Conservation (phyloP, 2,888 invertebrate species). For the Spisula subtruncata region DNA sequence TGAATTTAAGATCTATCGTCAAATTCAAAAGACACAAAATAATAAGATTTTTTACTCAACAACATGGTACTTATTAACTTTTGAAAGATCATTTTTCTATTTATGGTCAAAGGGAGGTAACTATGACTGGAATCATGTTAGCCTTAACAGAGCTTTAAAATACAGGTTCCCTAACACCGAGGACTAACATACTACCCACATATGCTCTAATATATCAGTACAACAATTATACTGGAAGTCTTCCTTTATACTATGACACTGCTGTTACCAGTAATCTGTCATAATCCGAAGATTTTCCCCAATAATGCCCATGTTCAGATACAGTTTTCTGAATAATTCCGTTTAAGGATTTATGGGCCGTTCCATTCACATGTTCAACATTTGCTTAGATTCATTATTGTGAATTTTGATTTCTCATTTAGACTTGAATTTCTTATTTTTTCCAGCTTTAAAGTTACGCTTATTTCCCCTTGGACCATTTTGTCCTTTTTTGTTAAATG, state of each 20-base stretch:
- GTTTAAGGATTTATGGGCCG: not conserved
- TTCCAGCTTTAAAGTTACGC: constrained; percentile 54
- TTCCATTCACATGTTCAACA: not conserved
- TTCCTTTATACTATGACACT: not conserved
- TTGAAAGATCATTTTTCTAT: too few relatives aligned
- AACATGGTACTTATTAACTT: too few relatives aligned
- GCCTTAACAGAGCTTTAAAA: too few relatives aligned
- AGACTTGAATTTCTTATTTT: constrained; percentile 66
- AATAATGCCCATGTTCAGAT: not conserved
- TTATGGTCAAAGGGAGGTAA: too few relatives aligned
- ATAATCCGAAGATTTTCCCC: not conserved
- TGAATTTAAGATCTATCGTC: too few relatives aligned
- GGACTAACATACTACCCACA: too few relatives aligned
- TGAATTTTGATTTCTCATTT: constrained; percentile 4
- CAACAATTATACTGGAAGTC: too few relatives aligned
- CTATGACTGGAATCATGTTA: too few relatives aligned
- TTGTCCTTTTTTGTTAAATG: constrained; percentile 36
- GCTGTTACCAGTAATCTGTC: not conserved
- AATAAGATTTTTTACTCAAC: too few relatives aligned
- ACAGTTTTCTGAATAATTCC: not conserved
- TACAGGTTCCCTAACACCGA: too few relatives aligned
- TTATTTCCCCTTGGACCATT: constrained; percentile 31
- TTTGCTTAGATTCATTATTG: not conserved
- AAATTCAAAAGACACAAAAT: too few relatives aligned
- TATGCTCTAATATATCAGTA: not conserved